These are phyloP conservation scores for Drosophila macrospina DNA, from an alignment of 2,888 invertebrate species.

Conservation along the genomic window DNA sequence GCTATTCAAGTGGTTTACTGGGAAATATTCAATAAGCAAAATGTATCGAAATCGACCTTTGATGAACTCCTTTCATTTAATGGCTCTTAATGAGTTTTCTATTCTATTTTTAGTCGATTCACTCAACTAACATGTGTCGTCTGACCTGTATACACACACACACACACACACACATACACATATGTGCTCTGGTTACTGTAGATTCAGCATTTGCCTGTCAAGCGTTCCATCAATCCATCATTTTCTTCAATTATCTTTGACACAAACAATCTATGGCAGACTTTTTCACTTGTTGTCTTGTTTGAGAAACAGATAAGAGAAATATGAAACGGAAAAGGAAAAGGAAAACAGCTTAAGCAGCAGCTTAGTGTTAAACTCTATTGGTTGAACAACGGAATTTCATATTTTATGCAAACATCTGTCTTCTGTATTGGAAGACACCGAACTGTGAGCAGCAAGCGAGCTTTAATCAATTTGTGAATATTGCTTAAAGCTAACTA, in stretches of 20 bases:
- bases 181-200: too few species aligned
- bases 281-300: background rate
- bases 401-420: too few species aligned
- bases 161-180: too few species aligned
- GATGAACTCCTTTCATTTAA: constrained; percentile 14
- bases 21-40: constrained; percentile 36
- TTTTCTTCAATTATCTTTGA: constrained; percentile 12
- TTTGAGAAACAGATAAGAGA: background rate
- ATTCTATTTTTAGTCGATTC: constrained; percentile 30
- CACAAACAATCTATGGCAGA: background rate
- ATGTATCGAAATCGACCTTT: constrained; percentile 24
- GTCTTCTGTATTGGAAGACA: too few species aligned
- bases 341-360: too few species aligned
- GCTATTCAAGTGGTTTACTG: background rate
- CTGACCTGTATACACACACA: constrained; percentile 10
- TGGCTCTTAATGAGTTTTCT: constrained; percentile 34
- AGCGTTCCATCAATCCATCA: constrained; percentile 29
- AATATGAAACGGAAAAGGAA: too few species aligned
- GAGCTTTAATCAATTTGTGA: too few species aligned
- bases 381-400: too few species aligned
- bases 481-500: too few species aligned
- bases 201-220: background rate
- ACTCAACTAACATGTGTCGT: constrained; percentile 4
- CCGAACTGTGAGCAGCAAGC: too few species aligned
- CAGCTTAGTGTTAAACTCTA: too few species aligned